Evolutionary conservation across 2,113 vertebrate genomes (phyloP).

Genomic region (Osmerus mordax): DNA sequence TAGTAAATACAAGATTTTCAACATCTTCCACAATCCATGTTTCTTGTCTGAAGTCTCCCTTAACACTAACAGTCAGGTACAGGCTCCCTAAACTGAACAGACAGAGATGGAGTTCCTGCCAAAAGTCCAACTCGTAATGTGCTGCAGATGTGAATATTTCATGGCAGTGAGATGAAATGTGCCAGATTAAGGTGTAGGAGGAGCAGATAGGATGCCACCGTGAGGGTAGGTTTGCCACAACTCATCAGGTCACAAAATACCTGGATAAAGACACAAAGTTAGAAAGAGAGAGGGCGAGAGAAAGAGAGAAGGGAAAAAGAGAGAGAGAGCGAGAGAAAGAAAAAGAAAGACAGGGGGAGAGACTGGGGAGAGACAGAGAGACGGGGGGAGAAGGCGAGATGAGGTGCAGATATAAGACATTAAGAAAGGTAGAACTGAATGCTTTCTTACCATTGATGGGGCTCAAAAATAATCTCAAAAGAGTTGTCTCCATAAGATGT

Average conservation of each 20-base stretch:
- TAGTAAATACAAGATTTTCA: no score
- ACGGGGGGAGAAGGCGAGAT: not conserved
- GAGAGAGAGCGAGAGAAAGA: not conserved
- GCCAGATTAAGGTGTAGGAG: constrained; percentile 14
- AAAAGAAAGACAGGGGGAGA: not conserved
- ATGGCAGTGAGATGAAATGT: constrained; percentile 33
- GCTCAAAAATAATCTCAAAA: no score
- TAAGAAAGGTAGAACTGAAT: no score
- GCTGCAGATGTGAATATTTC: constrained; percentile 35
- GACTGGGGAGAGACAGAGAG: not conserved
- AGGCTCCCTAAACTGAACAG: constrained; percentile 24
- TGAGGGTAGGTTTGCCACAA: not conserved
- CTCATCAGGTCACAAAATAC: not conserved
- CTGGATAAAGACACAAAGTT: no score
- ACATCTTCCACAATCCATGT: no score
- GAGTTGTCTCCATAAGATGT: no score
- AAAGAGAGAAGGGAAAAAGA: not conserved
- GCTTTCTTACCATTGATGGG: no score
- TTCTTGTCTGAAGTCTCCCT: constrained; percentile 4
- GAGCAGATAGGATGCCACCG: constrained; percentile 11
- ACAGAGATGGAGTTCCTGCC: constrained; percentile 14
- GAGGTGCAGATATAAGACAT: no score
- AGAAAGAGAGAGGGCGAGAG: not conserved
- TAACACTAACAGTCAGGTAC: constrained; percentile 22
- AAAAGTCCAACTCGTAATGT: constrained; percentile 23